Evolutionary conservation across 1,140 invertebrate genomes (phyloP).

Genomic region (Drosophila elegans): DNA sequence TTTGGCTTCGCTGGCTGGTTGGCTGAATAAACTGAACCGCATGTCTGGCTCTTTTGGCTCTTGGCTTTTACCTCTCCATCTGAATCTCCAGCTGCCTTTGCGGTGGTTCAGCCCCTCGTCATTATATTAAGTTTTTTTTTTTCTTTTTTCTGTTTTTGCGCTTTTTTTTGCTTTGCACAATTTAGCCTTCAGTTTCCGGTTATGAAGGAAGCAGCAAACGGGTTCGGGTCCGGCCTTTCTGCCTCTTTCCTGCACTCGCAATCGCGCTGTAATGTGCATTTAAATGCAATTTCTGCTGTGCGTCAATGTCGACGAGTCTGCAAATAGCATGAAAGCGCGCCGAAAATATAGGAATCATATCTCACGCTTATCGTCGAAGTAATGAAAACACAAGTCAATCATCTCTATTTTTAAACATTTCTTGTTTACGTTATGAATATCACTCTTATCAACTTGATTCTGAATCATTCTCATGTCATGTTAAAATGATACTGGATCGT

Average conservation of each 20-base stretch:
- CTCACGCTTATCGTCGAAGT: conserved; percentile 11
- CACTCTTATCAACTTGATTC: conserved; percentile 18
- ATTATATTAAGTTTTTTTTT: conserved; percentile 42
- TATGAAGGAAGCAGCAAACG: conserved; percentile 80
- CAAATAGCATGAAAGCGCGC: conserved; percentile 9
- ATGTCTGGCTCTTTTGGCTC: conserved; percentile 37
- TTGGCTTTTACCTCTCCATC: conserved; percentile 32
- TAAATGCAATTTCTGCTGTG: conserved; percentile 74
- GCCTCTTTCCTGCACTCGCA: conserved; percentile 41
- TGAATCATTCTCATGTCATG: conserved; percentile 4
- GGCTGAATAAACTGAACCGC: conserved; percentile 36
- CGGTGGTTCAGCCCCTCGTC: conserved; percentile 28
- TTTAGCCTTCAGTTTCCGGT: conserved; percentile 83
- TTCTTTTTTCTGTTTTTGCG: conserved; percentile 45
- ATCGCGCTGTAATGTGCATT: conserved; percentile 60
- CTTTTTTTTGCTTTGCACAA: conserved; percentile 66
- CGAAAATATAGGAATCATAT: conserved; percentile 20
- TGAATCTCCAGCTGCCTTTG: conserved; percentile 45
- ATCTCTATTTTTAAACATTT: conserved; percentile 19
- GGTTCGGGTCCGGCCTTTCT: conserved; percentile 46
- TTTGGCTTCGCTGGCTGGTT: conserved; percentile 48
- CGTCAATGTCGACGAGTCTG: conserved; percentile 61
- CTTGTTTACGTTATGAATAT: conserved; percentile 15
- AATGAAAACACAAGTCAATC: conserved; percentile 19
- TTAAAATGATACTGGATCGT: background rate